These are phyloP conservation scores for Cossypha heuglini DNA, from an alignment of 2,797 vertebrate genomes.

Conservation along the genomic window DNA sequence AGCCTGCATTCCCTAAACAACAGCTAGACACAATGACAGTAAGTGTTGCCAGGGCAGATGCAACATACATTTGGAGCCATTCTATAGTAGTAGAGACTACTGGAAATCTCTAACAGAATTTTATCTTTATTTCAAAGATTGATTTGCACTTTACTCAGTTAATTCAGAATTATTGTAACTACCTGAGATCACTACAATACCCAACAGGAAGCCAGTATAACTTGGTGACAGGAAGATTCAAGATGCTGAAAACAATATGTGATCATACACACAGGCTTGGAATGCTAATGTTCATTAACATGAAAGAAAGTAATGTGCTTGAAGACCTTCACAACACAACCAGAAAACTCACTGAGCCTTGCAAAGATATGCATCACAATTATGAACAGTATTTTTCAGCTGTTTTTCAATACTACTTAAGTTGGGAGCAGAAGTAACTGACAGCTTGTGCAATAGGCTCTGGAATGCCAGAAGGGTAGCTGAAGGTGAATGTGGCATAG, in stretches of 20 bases:
- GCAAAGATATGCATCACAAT: background rate
- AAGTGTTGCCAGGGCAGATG: background rate
- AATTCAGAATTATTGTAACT: background rate
- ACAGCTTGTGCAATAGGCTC: background rate
- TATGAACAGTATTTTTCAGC: background rate
- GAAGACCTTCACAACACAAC: background rate
- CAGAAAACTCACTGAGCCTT: background rate
- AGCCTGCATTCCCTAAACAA: background rate
- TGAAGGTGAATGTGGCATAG: background rate
- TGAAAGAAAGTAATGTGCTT: background rate
- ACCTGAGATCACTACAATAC: background rate
- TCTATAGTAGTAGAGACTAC: background rate
- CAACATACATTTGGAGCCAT: background rate
- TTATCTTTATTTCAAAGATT: background rate
- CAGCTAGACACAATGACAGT: background rate
- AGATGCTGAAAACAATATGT: background rate
- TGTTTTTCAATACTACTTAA: background rate
- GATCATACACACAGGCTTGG: background rate
- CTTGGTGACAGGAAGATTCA: background rate
- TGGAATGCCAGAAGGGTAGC: background rate
- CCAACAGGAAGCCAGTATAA: background rate
- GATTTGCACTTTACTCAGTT: background rate
- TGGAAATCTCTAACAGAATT: background rate
- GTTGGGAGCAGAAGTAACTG: background rate
- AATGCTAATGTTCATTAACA: background rate